Base-by-base conservation (phyloP, 1,140 invertebrate species). In the Mercenaria mercenaria region DNA sequence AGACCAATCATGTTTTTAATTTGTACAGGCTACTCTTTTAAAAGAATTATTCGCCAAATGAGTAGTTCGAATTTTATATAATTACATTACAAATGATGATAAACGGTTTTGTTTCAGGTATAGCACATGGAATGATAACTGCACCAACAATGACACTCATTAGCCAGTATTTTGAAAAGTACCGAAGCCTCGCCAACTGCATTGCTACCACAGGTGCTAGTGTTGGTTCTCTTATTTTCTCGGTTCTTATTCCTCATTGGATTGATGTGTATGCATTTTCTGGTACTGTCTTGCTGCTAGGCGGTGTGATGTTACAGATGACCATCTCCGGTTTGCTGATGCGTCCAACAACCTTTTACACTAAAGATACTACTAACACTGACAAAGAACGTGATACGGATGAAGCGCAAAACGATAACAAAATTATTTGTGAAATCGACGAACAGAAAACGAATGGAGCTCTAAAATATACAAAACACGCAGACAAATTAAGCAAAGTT, bases 41-140 rank as follows among this genome's bases (percentile, higher is more conserved):
- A n/a, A n/a, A n/a, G n/a, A n/a, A n/a, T n/a, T n/a, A n/a, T n/a
- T n/a, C n/a, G n/a, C n/a, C n/a, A n/a, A n/a, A n/a, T n/a, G n/a
- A n/a, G n/a, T n/a, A n/a, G n/a, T n/a, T n/a, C n/a, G n/a, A n/a
- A n/a, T n/a, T n/a, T n/a, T n/a, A n/a, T n/a, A n/a, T n/a, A n/a
- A n/a, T n/a, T n/a, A n/a, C n/a, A n/a, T n/a, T n/a, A n/a, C n/a
- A n/a, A n/a, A n/a, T n/a, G n/a, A n/a, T n/a, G n/a, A n/a, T n/a
- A n/a, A n/a, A n/a, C n/a, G n/a, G n/a, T n/a, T n/a, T 39, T n/a
- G 4, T 82, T 82, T 82, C 41, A 84, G 81, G 81, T 29, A 43
- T 84, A 13, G 61, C 59, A 29, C 39, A 47, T 3, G 81, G 81
- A 41, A 43, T 84, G 13, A 23, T 84, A 29, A 23, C 47, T 41